phyloP scores from a whole-genome alignment of 2,113 vertebrate species.

The Phasianus colchicus region DNA sequence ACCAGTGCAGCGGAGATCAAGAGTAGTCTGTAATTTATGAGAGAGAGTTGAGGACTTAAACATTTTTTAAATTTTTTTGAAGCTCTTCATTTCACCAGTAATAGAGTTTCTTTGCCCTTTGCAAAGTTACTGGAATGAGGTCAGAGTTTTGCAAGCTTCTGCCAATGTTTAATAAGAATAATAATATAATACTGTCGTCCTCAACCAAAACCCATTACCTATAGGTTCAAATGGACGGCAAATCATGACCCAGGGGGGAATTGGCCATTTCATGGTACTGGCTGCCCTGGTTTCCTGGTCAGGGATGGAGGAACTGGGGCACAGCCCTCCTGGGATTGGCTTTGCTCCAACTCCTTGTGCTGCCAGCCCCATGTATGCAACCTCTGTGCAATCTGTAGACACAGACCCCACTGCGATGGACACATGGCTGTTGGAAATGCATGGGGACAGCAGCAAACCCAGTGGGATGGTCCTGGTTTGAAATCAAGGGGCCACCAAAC shows the following conservation, averaged over 20 bases:
- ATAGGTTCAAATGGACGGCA: slow-evolving; percentile 8
- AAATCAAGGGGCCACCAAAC: background rate
- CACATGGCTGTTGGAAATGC: background rate
- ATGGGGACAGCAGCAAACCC: background rate
- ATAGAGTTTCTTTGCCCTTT: slow-evolving; percentile 35
- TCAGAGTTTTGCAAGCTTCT: slow-evolving; percentile 47
- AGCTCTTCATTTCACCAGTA: slow-evolving; percentile 27
- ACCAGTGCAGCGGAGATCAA: background rate
- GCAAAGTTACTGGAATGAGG: slow-evolving; percentile 37
- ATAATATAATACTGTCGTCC: slow-evolving; percentile 20
- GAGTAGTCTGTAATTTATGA: background rate
- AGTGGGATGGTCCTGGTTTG: background rate
- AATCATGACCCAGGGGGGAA: background rate
- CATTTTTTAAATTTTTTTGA: background rate
- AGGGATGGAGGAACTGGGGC: background rate
- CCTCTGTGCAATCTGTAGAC: background rate
- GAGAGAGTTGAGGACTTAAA: background rate
- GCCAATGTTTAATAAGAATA: slow-evolving; percentile 27
- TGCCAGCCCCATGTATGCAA: accelerated
- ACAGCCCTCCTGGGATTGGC: background rate
- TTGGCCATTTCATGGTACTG: background rate
- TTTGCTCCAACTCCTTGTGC: background rate
- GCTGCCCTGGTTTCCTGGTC: background rate
- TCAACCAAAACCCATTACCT: slow-evolving; percentile 20
- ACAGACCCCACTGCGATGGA: background rate